Evolutionary conservation across 1,140 invertebrate genomes (phyloP), one percentile per base, ranked within the genome.

Genomic region (Hyposmocoma kahamanoa): DNA sequence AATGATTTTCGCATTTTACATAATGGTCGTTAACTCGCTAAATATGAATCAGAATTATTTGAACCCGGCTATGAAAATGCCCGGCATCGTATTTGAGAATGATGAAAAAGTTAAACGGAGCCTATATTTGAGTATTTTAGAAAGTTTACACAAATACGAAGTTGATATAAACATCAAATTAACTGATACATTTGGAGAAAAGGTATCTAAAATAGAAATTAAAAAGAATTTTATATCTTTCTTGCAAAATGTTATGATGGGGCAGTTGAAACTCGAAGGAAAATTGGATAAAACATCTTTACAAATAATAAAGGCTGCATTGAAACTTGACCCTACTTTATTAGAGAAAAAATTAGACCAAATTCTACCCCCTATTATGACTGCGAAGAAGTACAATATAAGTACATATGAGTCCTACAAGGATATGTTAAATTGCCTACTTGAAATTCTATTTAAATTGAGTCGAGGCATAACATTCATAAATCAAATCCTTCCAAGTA

Each of bases 381-480:
- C 59, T 9, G 45, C 53, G 0, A 84, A 81, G 46, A 85, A 85
- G 47, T 72, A 50, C 38, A 71, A 42, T 44, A 38, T 49, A 11
- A 66, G 42, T 24, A 46, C 61, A 5, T 32, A 53, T 21, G 61
- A 72, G 50, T 50, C 54, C 13, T 85, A 85, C 38, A 61, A 39
- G 38, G 63, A 78, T 13, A 83, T 71, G 54, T 43, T 80, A 3
- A 80, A 75, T 55, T 76, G 50, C 46, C 60, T 83, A 32, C 22
- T 83, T 20, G 63, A 83, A 67, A 74, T 62, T 5, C 43, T 83
- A 17, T 85, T 80, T 42, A 83, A 85, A 77, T 44, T 85, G 8
- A 79, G 79, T 34, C 49, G 74, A 50, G 82, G 79, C 0, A 70
- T 62, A 26, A 13, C 57, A 38, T 85, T 85, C 50, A 18, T 83